Base-by-base conservation (phyloP, 1,140 invertebrate species). In the Epicauta chinensis region DNA sequence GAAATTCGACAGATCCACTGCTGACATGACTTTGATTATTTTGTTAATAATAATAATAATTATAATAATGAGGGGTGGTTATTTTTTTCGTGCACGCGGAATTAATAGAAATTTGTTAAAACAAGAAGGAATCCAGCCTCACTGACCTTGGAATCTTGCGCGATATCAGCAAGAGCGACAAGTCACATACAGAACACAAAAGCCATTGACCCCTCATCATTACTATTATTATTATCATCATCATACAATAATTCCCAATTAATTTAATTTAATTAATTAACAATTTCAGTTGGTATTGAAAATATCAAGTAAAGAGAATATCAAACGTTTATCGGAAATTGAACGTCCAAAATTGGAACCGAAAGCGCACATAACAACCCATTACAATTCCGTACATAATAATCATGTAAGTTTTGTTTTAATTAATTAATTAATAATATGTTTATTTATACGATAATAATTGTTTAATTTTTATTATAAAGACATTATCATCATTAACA, bases 401-500 rank as follows among this genome's bases (percentile, higher is more conserved):
- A 63, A 63, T 51, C 66, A 70, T 50, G 68, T 70, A 65, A 70
- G 68, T 66, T 5, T 30, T 30, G 29, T 10, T 4, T 10, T 10
- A 30, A 10, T 30, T 30, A 12, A 34, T n/a, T 34, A 34, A n/a
- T 2, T 34, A 34, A 34, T 2, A n/a, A n/a, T n/a, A n/a, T n/a
- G n/a, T 34, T 1, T 5, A 34, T 9, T n/a, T n/a, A 34, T 34
- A 7, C 32, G 10, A 12, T 34, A 34, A n/a, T 30, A 10, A 30
- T 30, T 30, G 29, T 34, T 34, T 34, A 2, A n/a, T 34, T 34
- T 34, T 34, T 34, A 3, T 6, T n/a, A 9, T 34, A 34, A n/a
- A 34, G 32, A n/a, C 10, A 34, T n/a, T 34, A n/a, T n/a, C 32
- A 72, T 77, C 77, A 67, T 72, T 80, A 68, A 75, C 75, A 62